These are phyloP conservation scores for Nematostella vectensis DNA, from an alignment of 92 coral and sea anemone species.

Conservation along the genomic window DNA sequence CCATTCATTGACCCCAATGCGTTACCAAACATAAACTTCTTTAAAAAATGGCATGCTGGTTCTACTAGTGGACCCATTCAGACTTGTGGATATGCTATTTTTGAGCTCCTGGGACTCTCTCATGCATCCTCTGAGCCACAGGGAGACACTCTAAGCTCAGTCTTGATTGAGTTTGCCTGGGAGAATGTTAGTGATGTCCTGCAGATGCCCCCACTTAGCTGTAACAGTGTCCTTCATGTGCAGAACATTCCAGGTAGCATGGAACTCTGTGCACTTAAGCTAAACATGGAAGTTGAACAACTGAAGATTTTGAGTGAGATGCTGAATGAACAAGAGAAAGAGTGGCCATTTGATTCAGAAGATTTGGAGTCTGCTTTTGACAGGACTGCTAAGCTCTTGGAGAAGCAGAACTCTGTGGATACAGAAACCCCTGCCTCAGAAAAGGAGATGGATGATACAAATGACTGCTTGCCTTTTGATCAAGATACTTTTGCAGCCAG, in stretches of 20 bases:
- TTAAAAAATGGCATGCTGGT: constrained; percentile 9
- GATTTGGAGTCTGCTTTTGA: constrained; percentile 25
- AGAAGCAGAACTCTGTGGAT: constrained; percentile 49
- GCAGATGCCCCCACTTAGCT: constrained; percentile 82
- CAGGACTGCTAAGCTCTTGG: constrained; percentile 58
- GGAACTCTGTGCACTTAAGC: constrained; percentile 41
- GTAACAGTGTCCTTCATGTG: constrained; percentile 79
- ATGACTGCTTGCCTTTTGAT: constrained; percentile 36
- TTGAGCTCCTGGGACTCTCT: constrained; percentile 65
- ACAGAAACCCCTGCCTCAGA: constrained; percentile 29
- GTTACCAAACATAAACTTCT: constrained; percentile 5
- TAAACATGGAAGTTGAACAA: constrained; percentile 47
- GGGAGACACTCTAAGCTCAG: constrained; percentile 50
- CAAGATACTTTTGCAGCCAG: constrained; percentile 50
- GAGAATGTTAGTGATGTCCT: constrained; percentile 49
- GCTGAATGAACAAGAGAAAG: constrained; percentile 23
- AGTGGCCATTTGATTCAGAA: constrained; percentile 39
- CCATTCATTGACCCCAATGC: constrained; percentile 10
- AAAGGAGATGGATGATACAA: constrained; percentile 31
- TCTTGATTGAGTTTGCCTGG: constrained; percentile 93
- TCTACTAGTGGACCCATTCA: constrained; percentile 12
- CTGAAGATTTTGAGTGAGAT: constrained; percentile 31
- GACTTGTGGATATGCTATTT: constrained; percentile 64
- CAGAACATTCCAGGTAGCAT: constrained; percentile 75
- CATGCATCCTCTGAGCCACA: constrained; percentile 15